Percentiles rank a stretch among this genome's conserved stretches.
phyloP scores from a whole-genome alignment of 2,113 vertebrate species.

The Poeciliopsis retropinna region DNA sequence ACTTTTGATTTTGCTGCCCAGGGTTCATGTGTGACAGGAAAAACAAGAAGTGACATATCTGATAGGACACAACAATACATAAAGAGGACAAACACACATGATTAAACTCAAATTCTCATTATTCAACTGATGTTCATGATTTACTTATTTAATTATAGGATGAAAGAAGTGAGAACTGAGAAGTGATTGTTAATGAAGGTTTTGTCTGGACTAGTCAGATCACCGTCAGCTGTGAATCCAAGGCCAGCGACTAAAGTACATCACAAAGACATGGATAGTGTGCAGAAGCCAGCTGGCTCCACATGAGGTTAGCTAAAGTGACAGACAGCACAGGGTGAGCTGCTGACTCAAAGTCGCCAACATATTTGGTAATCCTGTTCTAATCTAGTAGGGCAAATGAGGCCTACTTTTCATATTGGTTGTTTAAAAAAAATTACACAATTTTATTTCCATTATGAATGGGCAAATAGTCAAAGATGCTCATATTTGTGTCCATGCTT shows the following conservation, averaged over 20 bases:
- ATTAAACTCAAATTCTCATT: slow-evolving; percentile 15
- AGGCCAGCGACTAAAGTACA: slow-evolving; percentile 19
- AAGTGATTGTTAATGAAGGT: slow-evolving; percentile 44
- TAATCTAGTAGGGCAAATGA: not conserved
- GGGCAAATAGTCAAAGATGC: not conserved
- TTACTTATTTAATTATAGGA: slow-evolving; percentile 61
- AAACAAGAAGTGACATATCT: not conserved
- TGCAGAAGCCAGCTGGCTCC: slow-evolving; percentile 8
- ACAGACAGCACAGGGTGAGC: not conserved
- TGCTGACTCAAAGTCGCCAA: not conserved
- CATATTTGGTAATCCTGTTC: not conserved
- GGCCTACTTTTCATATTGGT: not conserved
- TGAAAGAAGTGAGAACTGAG: slow-evolving; percentile 25
- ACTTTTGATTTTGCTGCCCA: no score
- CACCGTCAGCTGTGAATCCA: slow-evolving; percentile 31
- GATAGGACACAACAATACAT: not conserved
- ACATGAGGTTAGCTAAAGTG: slow-evolving; percentile 10
- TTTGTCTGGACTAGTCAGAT: slow-evolving; percentile 51
- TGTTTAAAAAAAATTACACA: not conserved
- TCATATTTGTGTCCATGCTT: not conserved
- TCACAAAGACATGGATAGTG: not conserved
- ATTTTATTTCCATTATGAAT: not conserved
- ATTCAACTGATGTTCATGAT: slow-evolving; percentile 32
- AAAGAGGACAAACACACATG: not conserved
- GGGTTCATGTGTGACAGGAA: not conserved